Evolutionary conservation across 2,113 vertebrate species (phyloP), one percentile per base, ranked within the genome.

Genomic region (Brachyhypopomus occidentalis): DNA sequence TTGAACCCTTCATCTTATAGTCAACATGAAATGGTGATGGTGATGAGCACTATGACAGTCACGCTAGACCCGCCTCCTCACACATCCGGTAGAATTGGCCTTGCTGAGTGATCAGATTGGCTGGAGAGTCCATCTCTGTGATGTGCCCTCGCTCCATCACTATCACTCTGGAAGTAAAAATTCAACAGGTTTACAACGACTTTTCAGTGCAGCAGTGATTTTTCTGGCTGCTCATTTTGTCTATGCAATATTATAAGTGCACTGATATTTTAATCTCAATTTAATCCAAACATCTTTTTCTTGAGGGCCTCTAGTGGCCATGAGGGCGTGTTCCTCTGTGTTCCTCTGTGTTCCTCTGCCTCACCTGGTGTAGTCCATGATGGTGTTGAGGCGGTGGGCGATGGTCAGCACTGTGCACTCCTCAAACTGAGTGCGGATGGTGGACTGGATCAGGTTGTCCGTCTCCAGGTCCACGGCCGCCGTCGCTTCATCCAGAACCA

Each of bases 391-490:
- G 8, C 95, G 89, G 84, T 98, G 96, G 30, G 95, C 94, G 0
- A 97, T 94, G 1, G 95, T 94, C 25, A 98, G 71, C 5, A 97
- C 92, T 0, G 96, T 98, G 85, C 95, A 95, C 70, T 87, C 90
- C 0, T 90, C 86, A 81, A 97, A 94, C 70, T 99, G 96, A 0
- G 93, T 96, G 74, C 94, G 94, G 86, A 99, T 97, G 14, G 98
- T 98, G 67, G 95, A 96, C 91, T 99, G 98, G 71, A 99, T 98
- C 84, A 99, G 94, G 83, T 95, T 88, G 66, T 99, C 98, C 0
- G 97, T 99, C 85, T 98, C 97, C 62, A 99, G 89, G 88, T 99
- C 97, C 55, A 98, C 97, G 0, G 97, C 97, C 0, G 97, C 97
- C 0, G 97, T 99, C 85, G 97, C 97, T 90, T 99, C 97, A 2